phyloP scores from a whole-genome alignment of 2,888 invertebrate genomes.

The Aleiodes testaceus region DNA sequence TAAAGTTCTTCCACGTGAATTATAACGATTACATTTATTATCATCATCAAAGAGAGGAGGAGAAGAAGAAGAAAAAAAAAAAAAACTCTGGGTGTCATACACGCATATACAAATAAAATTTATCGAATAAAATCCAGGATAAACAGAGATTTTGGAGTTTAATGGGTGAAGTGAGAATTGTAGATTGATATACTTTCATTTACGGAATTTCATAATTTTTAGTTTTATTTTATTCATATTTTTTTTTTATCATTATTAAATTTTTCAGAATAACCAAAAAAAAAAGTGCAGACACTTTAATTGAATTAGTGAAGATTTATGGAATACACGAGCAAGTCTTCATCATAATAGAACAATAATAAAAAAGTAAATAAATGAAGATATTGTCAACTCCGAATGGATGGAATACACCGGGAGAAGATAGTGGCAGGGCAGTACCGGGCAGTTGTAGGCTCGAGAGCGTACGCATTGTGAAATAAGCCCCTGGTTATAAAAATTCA shows the following conservation, averaged over 20 bases:
- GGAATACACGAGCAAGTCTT: conserved; percentile 70
- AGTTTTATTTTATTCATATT: too few species aligned
- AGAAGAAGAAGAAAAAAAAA: background rate
- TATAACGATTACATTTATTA: too few species aligned
- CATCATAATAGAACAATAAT: conserved; percentile 17
- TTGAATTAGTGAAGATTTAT: conserved; percentile 3
- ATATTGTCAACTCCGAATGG: conserved; percentile 41
- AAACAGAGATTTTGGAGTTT: too few species aligned
- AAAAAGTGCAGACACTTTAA: conserved; percentile 8
- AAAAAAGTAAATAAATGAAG: conserved; percentile 28
- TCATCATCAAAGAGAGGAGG: too few species aligned
- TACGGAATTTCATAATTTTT: too few species aligned
- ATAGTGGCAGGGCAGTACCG: conserved; percentile 47
- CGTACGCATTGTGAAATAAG: conserved; percentile 45
- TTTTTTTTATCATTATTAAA: background rate
- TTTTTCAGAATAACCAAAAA: background rate
- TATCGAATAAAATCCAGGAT: too few species aligned
- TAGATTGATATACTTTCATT: too few species aligned
- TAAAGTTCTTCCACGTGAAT: too few species aligned
- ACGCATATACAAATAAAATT: conserved; percentile 44
- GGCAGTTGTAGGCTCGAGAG: conserved; percentile 46
- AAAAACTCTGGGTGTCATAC: conserved; percentile 64
- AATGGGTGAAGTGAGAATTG: too few species aligned
- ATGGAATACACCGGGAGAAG: conserved; percentile 49
- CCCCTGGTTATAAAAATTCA: too few species aligned